Evolutionary conservation across 2,888 invertebrate species (phyloP).

Genomic region (Sarcophaga rosellei): DNA sequence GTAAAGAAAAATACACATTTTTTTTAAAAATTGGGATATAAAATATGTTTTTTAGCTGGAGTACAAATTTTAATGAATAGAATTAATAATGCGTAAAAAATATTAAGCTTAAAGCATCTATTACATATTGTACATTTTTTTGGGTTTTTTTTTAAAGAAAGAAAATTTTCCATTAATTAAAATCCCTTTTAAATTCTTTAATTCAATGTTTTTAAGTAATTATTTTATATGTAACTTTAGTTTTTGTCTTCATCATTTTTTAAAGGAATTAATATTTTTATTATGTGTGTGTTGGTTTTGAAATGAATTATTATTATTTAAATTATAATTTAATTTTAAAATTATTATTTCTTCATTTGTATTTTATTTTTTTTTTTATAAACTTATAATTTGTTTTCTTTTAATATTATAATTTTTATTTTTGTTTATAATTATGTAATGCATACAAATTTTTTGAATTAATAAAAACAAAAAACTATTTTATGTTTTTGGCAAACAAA

Average conservation of each 20-base stretch:
- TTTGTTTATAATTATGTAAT: conserved; percentile 60
- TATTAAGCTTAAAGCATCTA: too few species aligned
- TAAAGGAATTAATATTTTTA: conserved; percentile 28
- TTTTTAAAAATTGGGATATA: too few species aligned
- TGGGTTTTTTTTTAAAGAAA: too few species aligned
- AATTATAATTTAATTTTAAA: conserved; percentile 49
- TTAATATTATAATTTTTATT: conserved; percentile 46
- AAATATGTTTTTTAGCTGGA: too few species aligned
- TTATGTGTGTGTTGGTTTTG: conserved; percentile 48
- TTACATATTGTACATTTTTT: too few species aligned
- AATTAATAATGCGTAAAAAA: too few species aligned
- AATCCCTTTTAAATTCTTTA: neutral
- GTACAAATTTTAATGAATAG: too few species aligned
- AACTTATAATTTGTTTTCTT: conserved; percentile 33
- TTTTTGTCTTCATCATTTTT: conserved; percentile 22
- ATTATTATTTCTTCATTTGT: conserved; percentile 27
- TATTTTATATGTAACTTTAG: conserved; percentile 10
- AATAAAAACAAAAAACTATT: conserved; percentile 61
- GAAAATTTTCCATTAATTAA: too few species aligned
- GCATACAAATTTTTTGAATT: conserved; percentile 56
- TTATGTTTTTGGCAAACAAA: conserved; percentile 58
- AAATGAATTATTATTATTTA: conserved; percentile 32
- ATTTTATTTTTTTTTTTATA: conserved; percentile 40
- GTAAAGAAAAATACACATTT: too few species aligned
- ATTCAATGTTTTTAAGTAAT: conserved; percentile 14